These are phyloP conservation scores for Oxygymnocypris stewartii DNA, from an alignment of 2,113 vertebrate species.

Conservation along the genomic window DNA sequence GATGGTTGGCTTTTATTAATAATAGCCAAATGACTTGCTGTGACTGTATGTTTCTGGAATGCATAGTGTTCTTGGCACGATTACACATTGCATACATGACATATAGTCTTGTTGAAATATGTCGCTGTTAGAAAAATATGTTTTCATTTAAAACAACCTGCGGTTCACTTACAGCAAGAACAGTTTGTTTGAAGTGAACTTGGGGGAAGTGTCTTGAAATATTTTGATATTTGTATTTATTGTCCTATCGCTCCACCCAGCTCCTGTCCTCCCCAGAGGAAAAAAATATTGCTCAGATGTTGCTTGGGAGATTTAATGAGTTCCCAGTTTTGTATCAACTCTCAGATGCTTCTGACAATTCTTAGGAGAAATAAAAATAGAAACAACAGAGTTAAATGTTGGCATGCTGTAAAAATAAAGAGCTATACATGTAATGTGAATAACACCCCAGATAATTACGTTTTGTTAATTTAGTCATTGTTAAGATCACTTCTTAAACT, in stretches of 20 bases:
- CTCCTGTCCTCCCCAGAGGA: slow-evolving; percentile 4
- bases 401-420: not conserved
- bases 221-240: slow-evolving; percentile 14
- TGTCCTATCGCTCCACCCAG: not conserved
- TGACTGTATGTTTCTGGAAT: slow-evolving; percentile 18
- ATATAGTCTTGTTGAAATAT: slow-evolving; percentile 2
- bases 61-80: not conserved
- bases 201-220: not conserved
- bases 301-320: slow-evolving; percentile 5
- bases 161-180: not conserved
- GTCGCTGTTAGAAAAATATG: not conserved
- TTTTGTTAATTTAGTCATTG: not conserved
- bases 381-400: not conserved
- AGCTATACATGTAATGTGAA: not conserved
- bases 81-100: not conserved
- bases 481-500: not conserved
- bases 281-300: not conserved
- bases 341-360: not conserved
- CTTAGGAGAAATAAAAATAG: not conserved
- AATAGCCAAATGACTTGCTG: not conserved
- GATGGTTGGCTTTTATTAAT: slow-evolving; percentile 15
- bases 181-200: not conserved
- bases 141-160: slow-evolving; percentile 8
- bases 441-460: not conserved
- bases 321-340: slow-evolving; percentile 1